These are phyloP conservation scores for Auanema freiburgensis DNA, from an alignment of 2,888 invertebrate genomes.

Conservation along the genomic window DNA sequence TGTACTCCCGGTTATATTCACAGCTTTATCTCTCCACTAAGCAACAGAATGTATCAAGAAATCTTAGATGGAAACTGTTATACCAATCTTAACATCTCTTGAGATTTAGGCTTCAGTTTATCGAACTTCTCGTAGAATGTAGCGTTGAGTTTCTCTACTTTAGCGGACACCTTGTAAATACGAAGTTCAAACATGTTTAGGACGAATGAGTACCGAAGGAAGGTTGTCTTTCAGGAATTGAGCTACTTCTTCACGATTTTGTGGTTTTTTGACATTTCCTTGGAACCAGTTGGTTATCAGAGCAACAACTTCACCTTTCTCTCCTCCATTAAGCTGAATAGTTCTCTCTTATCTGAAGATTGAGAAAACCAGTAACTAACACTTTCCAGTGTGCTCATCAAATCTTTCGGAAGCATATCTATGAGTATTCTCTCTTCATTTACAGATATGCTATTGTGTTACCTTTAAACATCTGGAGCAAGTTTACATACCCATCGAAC, in stretches of 20 bases:
- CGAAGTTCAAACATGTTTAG: neutral
- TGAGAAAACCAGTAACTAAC: neutral
- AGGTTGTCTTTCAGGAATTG: conserved; percentile 29
- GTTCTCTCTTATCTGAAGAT: neutral
- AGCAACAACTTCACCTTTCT: conserved; percentile 34
- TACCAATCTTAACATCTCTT: conserved; percentile 25
- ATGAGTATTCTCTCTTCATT: too few species aligned
- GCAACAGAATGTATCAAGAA: too few species aligned
- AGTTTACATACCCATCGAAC: conserved; percentile 33
- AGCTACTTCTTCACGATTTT: conserved; percentile 28
- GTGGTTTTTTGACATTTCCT: conserved; percentile 30
- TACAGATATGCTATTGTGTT: too few species aligned
- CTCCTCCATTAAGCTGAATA: conserved; percentile 32
- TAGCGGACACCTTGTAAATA: conserved; percentile 25
- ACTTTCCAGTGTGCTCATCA: conserved; percentile 18
- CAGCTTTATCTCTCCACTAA: conserved; percentile 35
- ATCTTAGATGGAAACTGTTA: too few species aligned
- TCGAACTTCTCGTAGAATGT: conserved; percentile 40
- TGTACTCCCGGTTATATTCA: conserved; percentile 24
- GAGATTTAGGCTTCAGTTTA: conserved; percentile 37
- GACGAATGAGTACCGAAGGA: conserved; percentile 23
- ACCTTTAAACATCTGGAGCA: conserved; percentile 37
- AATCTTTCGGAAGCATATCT: conserved; percentile 18
- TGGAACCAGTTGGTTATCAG: conserved; percentile 40
- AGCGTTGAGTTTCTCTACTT: conserved; percentile 28